phyloP scores from a whole-genome alignment of 2,113 vertebrate genomes.

The Scomber scombrus region DNA sequence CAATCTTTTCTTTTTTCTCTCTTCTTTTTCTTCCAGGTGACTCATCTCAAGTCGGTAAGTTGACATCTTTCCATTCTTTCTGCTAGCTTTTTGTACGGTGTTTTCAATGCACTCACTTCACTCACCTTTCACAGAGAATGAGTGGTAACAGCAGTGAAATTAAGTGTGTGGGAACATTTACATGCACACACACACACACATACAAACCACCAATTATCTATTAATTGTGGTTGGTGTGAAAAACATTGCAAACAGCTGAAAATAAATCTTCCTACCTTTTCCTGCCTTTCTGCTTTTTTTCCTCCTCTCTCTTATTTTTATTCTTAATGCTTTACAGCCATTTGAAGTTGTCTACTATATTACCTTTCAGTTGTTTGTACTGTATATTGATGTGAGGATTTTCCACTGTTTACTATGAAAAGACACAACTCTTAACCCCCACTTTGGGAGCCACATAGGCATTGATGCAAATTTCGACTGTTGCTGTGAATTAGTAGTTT shows the following conservation, averaged over 20 bases:
- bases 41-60: slow-evolving; percentile 84
- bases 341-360: slow-evolving; percentile 30
- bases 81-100: not conserved
- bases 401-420: slow-evolving; percentile 20
- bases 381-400: slow-evolving; percentile 11
- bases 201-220: not conserved
- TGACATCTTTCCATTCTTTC: slow-evolving; percentile 4
- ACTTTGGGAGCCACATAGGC: slow-evolving; percentile 19
- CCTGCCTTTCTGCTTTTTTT: not conserved
- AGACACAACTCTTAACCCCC: slow-evolving; percentile 8
- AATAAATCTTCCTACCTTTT: not conserved
- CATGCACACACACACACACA: not conserved
- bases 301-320: not conserved
- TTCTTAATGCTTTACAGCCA: slow-evolving; percentile 12
- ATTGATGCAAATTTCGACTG: slow-evolving; percentile 39
- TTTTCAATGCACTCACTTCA: not conserved
- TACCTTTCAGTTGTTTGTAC: slow-evolving; percentile 36
- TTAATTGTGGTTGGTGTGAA: not conserved
- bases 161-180: not conserved
- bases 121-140: not conserved
- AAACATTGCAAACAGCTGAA: slow-evolving; percentile 6
- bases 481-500: slow-evolving; percentile 17
- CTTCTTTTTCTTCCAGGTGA: slow-evolving; percentile 75
- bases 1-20: slow-evolving; percentile 21
- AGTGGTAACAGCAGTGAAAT: not conserved